Evolutionary conservation across 2,797 vertebrate genomes (phyloP).

Genomic region (Neosilurus hyrtlii): DNA sequence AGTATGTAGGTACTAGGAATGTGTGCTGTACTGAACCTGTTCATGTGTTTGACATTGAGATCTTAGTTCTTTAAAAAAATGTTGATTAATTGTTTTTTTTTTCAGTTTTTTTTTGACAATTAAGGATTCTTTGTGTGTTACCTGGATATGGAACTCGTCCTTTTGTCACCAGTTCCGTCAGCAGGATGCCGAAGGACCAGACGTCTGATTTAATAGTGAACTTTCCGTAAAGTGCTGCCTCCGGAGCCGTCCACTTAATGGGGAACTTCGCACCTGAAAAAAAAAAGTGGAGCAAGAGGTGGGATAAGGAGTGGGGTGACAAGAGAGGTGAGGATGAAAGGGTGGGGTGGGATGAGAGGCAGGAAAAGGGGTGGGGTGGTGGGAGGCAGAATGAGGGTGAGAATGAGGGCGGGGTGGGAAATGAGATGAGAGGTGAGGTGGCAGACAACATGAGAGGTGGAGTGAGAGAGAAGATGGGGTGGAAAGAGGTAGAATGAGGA

Average conservation of each 20-base stretch:
- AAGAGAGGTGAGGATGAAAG: too few relatives aligned
- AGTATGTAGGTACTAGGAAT: neutral
- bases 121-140: slow-evolving; percentile 62
- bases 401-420: too few relatives aligned
- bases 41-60: neutral
- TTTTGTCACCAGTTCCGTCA: slow-evolving; percentile 96
- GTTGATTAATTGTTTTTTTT: neutral
- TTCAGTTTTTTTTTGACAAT: neutral
- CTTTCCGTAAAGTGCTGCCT: slow-evolving; percentile 91
- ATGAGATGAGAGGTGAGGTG: neutral
- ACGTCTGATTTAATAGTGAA: slow-evolving; percentile 98
- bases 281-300: slow-evolving; percentile 1
- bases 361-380: neutral
- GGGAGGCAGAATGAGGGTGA: too few relatives aligned
- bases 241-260: slow-evolving; percentile 96
- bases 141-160: slow-evolving; percentile 97
- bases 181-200: slow-evolving; percentile 95
- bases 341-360: too few relatives aligned
- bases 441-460: too few relatives aligned
- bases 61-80: neutral
- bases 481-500: neutral
- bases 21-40: neutral
- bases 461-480: neutral
- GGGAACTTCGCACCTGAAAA: slow-evolving; percentile 91
- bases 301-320: neutral